These are phyloP conservation scores for Drosophila maculinotata DNA, from an alignment of 2,888 invertebrate genomes.

Conservation along the genomic window DNA sequence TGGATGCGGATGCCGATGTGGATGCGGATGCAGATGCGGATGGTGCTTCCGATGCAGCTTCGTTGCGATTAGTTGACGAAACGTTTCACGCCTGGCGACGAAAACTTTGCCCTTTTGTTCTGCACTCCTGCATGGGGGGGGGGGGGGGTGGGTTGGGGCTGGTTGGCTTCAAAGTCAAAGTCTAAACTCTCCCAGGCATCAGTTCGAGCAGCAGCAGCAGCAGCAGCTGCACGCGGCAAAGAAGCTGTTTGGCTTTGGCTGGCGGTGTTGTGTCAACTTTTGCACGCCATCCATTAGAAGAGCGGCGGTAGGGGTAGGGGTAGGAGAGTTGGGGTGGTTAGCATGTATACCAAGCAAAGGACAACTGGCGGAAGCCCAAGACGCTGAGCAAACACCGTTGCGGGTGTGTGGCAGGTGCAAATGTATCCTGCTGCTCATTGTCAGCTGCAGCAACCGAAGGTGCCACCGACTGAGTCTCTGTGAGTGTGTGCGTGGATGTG, in stretches of 20 bases:
- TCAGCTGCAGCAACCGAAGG: constrained; percentile 69
- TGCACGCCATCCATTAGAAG: constrained; percentile 76
- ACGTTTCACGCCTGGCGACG: constrained; percentile 77
- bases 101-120: constrained; percentile 74
- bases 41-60: constrained; percentile 31
- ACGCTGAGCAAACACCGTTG: constrained; percentile 73
- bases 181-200: constrained; percentile 27
- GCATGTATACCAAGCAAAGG: too few species aligned
- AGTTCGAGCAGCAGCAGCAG: constrained; percentile 20
- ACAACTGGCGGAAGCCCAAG: constrained; percentile 58
- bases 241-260: constrained; percentile 68
- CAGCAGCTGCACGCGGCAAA: constrained; percentile 64
- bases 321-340: too few species aligned
- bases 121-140: too few species aligned
- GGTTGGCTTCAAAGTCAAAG: constrained; percentile 29
- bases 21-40: constrained; percentile 13
- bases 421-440: constrained; percentile 79
- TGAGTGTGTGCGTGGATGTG: constrained; percentile 34
- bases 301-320: too few species aligned
- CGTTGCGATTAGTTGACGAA: constrained; percentile 80
- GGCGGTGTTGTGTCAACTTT: constrained; percentile 78
- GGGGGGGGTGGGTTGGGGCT: constrained; percentile 8
- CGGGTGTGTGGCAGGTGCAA: constrained; percentile 60
- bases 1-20: constrained; percentile 7
- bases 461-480: constrained; percentile 8